These are phyloP conservation scores for Protonibea diacanthus DNA, from an alignment of 2,797 vertebrate species.

Conservation along the genomic window DNA sequence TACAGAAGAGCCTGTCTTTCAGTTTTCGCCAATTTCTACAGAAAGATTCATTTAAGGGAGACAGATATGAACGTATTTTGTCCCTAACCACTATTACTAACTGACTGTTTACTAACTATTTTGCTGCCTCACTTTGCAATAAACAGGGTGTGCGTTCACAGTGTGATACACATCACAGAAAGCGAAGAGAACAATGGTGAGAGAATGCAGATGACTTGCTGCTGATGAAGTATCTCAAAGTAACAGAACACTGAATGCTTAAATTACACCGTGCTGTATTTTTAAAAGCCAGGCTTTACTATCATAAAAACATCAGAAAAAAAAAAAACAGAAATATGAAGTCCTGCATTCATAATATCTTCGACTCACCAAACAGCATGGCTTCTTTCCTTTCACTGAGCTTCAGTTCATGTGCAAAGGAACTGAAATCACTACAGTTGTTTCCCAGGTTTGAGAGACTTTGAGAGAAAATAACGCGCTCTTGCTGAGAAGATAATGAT, in stretches of 20 bases:
- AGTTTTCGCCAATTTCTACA: background rate
- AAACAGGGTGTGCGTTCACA: background rate
- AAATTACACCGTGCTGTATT: background rate
- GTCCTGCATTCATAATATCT: background rate
- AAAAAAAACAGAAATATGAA: background rate
- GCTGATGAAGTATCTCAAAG: background rate
- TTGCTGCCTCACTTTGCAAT: background rate
- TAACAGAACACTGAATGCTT: background rate
- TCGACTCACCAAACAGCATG: background rate
- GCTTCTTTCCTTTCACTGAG: background rate
- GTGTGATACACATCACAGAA: background rate
- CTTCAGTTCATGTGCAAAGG: background rate
- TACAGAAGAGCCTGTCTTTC: background rate
- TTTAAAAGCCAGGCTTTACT: background rate
- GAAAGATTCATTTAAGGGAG: background rate
- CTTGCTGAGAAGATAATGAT: constrained; percentile 3
- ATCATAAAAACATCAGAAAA: no score
- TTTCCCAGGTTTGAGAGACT: background rate
- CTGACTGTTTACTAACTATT: no score
- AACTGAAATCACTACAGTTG: background rate
- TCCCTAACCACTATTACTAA: background rate
- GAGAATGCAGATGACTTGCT: background rate
- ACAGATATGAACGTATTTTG: background rate
- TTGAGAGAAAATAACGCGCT: background rate
- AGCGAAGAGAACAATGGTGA: background rate